These are phyloP conservation scores for Rhagophthalmus giganteus DNA, from an alignment of 2,888 invertebrate genomes.

Conservation along the genomic window DNA sequence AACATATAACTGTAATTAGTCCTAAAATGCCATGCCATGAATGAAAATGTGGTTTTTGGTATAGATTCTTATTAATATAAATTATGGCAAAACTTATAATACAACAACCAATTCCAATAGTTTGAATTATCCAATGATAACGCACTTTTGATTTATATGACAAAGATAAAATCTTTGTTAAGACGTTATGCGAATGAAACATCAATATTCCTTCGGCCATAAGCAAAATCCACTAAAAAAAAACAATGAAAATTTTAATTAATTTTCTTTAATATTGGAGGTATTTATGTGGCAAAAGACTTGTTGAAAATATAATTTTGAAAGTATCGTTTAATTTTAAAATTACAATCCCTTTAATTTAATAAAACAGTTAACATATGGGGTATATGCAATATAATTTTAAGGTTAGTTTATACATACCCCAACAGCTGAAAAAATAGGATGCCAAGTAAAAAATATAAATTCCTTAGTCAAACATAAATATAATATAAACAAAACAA, in stretches of 20 bases:
- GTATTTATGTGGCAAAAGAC: no score
- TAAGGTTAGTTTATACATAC: slow-evolving; percentile 35
- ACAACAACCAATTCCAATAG: slow-evolving; percentile 39
- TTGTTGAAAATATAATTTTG: no score
- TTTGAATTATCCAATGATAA: slow-evolving; percentile 47
- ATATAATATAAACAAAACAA: slow-evolving; percentile 27
- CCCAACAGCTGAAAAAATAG: slow-evolving; percentile 35
- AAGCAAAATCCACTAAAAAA: slow-evolving; percentile 50
- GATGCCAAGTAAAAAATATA: slow-evolving; percentile 40
- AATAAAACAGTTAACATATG: no score
- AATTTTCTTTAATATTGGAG: neutral
- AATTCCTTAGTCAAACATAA: slow-evolving; percentile 30
- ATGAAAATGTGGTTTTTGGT: slow-evolving; percentile 46
- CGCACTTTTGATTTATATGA: slow-evolving; percentile 39
- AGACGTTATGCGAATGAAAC: slow-evolving; percentile 46
- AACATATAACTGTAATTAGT: slow-evolving; percentile 41
- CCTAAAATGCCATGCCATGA: slow-evolving; percentile 50
- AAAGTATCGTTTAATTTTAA: no score
- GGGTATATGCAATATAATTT: no score
- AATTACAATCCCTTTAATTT: no score
- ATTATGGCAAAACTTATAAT: slow-evolving; percentile 44
- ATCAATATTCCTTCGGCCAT: slow-evolving; percentile 50
- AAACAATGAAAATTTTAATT: slow-evolving; percentile 3
- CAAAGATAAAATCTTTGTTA: slow-evolving; percentile 38
- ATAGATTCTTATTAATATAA: slow-evolving; percentile 43